Evolutionary conservation across 2,113 vertebrate genomes (phyloP), one percentile per base, ranked within the genome.

Genomic region (Scartelaos histophorus): DNA sequence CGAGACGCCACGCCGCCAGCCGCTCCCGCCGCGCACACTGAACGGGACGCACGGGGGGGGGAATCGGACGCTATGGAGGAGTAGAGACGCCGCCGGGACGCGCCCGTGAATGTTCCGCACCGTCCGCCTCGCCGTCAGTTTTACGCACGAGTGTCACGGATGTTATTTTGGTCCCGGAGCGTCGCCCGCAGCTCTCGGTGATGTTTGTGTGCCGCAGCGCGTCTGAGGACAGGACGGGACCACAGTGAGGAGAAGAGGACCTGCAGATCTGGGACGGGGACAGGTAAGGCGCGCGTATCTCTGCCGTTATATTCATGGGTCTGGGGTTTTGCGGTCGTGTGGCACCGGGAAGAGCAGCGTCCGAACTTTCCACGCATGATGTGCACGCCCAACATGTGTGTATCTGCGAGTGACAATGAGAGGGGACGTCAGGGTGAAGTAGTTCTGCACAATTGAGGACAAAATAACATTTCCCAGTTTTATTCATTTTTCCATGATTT

Each of bases 191-290:
- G 54, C 67, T 70, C 25, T 85, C 82, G 73, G 83, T 75, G 83
- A 90, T 90, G 86, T 81, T 16, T 76, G 73, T 58, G 80, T 4
- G 65, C 70, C 72, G 12, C 47, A 34, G 74, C 60, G n/a, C 69
- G 34, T 87, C 79, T 68, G 64, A 76, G 67, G 76, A 76, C 73
- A 79, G 69, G 64, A 80, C 85, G 74, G 91, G 91, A 91, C 88
- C 89, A 89, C 78, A 76, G 35, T 66, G 70, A 71, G 66, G 66
- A 78, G 49, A n/a, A 45, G 35, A 71, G 70, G 38, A 70, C 25
- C 56, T 24, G 35, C 68, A 16, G 25, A 5, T 19, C 35, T 43
- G 60, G 70, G 43, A 74, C 70, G 82, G 60, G 70, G 43, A 74
- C 70, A 83, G 85, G 91, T 92, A 78, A 75, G 84, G 61, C 61